Conservation (phyloP, 2,888 invertebrate species). For the Lissocephala sabroskyi region DNA sequence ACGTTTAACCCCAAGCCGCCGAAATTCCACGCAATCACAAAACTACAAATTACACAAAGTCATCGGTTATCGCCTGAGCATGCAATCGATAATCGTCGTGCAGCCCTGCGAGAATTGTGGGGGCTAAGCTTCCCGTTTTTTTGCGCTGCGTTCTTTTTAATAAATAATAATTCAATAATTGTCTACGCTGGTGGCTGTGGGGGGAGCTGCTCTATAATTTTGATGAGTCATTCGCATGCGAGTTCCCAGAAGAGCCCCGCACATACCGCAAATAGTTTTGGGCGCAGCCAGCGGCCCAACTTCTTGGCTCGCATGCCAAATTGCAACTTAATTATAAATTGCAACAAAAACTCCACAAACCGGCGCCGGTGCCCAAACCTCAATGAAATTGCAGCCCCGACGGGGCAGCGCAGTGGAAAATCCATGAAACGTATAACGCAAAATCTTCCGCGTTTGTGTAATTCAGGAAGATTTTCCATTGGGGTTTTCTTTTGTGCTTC, state of each 20-base stretch:
- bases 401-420: conserved; percentile 47
- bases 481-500: conserved; percentile 29
- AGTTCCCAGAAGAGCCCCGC: conserved; percentile 49
- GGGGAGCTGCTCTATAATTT: conserved; percentile 20
- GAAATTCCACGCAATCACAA: too few relatives aligned
- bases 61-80: too few relatives aligned
- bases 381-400: conserved; percentile 52
- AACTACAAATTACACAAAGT: too few relatives aligned
- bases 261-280: conserved; percentile 56
- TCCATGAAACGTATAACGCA: conserved; percentile 48
- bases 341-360: conserved; percentile 46
- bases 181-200: conserved; percentile 21
- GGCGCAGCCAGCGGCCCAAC: conserved; percentile 29
- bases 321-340: conserved; percentile 65
- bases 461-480: conserved; percentile 63
- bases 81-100: background rate
- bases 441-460: conserved; percentile 67
- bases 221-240: conserved; percentile 61
- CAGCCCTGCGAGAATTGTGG: background rate
- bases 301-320: conserved; percentile 57
- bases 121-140: conserved; percentile 3
- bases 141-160: background rate
- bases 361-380: conserved; percentile 14
- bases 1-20: conserved; percentile 45
- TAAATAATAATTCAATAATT: conserved; percentile 25